These are phyloP conservation scores for Apis mellifera DNA, from an alignment of 1,140 invertebrate species.

Conservation along the genomic window DNA sequence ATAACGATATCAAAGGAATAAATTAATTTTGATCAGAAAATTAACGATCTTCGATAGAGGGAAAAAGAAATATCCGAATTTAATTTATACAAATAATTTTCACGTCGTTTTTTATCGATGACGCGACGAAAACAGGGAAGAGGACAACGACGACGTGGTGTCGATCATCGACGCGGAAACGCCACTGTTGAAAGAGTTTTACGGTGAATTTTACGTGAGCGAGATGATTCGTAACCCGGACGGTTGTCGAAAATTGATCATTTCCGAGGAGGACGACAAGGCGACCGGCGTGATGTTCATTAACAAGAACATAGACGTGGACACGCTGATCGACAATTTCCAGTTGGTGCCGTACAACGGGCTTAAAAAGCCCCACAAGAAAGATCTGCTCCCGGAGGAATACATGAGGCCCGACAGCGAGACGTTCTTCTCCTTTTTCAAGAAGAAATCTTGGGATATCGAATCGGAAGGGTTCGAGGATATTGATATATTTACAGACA, in stretches of 20 bases:
- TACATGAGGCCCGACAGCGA: background rate
- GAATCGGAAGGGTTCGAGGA: background rate
- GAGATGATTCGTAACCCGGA: conserved; percentile 83
- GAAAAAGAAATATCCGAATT: no score
- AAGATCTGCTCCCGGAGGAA: background rate
- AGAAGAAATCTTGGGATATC: background rate
- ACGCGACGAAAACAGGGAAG: conserved; percentile 83
- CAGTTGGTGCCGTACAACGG: conserved; percentile 86
- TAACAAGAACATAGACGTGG: conserved; percentile 84
- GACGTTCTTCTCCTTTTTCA: conserved; percentile 4
- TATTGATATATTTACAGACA: background rate
- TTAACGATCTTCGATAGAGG: no score
- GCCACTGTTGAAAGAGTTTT: conserved; percentile 81
- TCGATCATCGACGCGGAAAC: conserved; percentile 84
- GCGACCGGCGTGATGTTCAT: conserved; percentile 85
- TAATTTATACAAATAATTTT: no score
- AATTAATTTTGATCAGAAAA: no score
- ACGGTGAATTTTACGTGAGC: conserved; percentile 88
- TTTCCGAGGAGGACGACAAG: conserved; percentile 81
- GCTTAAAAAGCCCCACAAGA: conserved; percentile 78
- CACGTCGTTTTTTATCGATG: background rate
- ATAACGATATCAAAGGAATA: no score
- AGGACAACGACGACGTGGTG: conserved; percentile 88
- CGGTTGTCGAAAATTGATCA: conserved; percentile 71
- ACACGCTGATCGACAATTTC: conserved; percentile 85